Evolutionary conservation across 2,888 invertebrate genomes (phyloP), one percentile per base, ranked within the genome.

Genomic region (Agrochola lychnidis): DNA sequence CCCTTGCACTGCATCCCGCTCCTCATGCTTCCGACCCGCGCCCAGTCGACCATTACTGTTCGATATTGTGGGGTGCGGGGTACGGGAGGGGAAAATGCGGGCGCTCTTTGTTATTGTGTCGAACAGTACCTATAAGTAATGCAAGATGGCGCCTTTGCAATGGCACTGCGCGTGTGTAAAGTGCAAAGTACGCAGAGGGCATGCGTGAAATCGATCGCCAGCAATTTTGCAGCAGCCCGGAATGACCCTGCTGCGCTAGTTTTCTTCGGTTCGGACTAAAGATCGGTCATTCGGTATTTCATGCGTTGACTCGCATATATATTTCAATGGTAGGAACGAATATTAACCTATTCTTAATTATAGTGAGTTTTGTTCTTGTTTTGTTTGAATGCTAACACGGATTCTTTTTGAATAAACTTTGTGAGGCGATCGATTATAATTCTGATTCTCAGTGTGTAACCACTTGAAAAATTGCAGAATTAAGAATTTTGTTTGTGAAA

Each of bases 121-220:
- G 22, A 30, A 30, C 30, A n/a, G 42, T 42, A 40, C 14, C 22
- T n/a, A n/a, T 16, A 61, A 30, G 48, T 22, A 48, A 62, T 48
- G 40, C 73, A 30, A 62, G 42, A 75, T 75, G 71, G 73, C 51
- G 25, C 16, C 2, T n/a, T n/a, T 63, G 40, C n/a, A 70, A 30
- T 68, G n/a, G 9, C 14, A 16, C 9, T 19, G 56, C 56, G 77
- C 56, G 25, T 45, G 48, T 36, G 56, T 64, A 25, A 40, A 22
- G 16, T 74, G 79, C 42, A 61, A 36, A 61, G 36, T 45, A 45
- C 16, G 45, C 53, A 71, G 36, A 40, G n/a, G n/a, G 62, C 80
- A n/a, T 73, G 56, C 36, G 36, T 51, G 14, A n/a, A 51, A 36
- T 42, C 59, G 7, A 40, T 74, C 7, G 22, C 9, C 25, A 4